Evolutionary conservation across 1,140 invertebrate species (phyloP), one percentile per base, ranked within the genome.

Genomic region (Drosophila orena): DNA sequence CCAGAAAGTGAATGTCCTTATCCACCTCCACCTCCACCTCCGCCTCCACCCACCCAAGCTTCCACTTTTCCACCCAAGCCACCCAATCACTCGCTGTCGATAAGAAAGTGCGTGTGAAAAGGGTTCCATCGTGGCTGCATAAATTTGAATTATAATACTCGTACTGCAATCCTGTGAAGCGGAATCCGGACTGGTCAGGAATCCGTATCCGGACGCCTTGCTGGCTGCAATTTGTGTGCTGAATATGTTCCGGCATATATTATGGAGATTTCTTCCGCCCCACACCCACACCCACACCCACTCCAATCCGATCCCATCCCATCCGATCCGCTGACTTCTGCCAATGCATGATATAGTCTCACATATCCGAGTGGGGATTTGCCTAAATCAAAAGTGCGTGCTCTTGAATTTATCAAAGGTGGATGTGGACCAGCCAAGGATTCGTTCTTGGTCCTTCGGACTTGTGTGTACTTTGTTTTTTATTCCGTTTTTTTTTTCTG

Each of bases 101-200:
- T 89, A 84, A 89, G 84, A 90, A 89, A 89, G 80, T 89, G 84
- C 80, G 84, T 88, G 84, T 89, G 80, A 89, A 89, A 89, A 89
- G 85, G 84, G 84, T 84, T 88, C 40, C 61, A 56, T 78, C 55
- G 49, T 62, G 76, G 69, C 65, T 79, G 86, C 78, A 90, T 90
- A 90, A 90, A 90, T 90, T 90, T 90, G 86, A 90, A 90, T 90
- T 91, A 91, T 90, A 90, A 91, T 90, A 89, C n/a, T n/a, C n/a
- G n/a, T n/a, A n/a, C 72, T 68, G 66, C 76, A 69, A 30, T 58
- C 69, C 65, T 20, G 40, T 34, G 38, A 54, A 46, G 17, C n/a
- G 12, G 17, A 6, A 35, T 66, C 42, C 49, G 56, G 62, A 64
- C 57, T 78, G 76, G 53, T 62, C 81, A 78, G 77, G 57, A 15